A percentile compares a stretch with the other conserved stretches of the same genome.
phyloP scores from a whole-genome alignment of 2,888 invertebrate species.

The Amblyjoppa proteus region DNA sequence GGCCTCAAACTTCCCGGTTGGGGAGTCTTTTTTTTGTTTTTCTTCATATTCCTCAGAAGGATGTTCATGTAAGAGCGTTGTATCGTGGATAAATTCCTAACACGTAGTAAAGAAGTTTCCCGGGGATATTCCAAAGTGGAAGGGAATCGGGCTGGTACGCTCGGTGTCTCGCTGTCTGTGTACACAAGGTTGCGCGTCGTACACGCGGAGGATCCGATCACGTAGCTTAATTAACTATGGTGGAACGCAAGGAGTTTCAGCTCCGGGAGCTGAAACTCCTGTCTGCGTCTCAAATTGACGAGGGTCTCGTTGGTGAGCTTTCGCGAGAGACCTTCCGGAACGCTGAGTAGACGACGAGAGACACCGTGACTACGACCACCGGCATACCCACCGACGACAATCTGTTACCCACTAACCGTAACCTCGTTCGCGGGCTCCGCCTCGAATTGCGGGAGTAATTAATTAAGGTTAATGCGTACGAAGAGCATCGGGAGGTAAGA shows the following conservation, averaged over 20 bases:
- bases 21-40: conserved; percentile 5
- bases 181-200: neutral
- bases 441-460: neutral
- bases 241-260: conserved; percentile 51
- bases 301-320: conserved; percentile 50
- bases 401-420: conserved; percentile 27
- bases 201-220: conserved; percentile 50
- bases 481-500: neutral
- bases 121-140: conserved; percentile 23
- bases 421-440: neutral
- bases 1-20: conserved; percentile 40
- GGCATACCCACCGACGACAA: conserved; percentile 25
- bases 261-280: conserved; percentile 24
- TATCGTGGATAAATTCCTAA: conserved; percentile 50
- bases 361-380: conserved; percentile 24
- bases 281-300: conserved; percentile 62
- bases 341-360: conserved; percentile 64
- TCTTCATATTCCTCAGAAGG: conserved; percentile 23
- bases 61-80: neutral
- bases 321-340: conserved; percentile 60
- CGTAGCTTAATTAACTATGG: conserved; percentile 64
- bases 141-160: conserved; percentile 8
- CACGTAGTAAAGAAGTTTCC: conserved; percentile 48
- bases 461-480: conserved; percentile 15
- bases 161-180: neutral